These are phyloP conservation scores for Oopsacas minuta DNA, from an alignment of 37 sponge, comb jelly and placozoan genomes.

Conservation along the genomic window DNA sequence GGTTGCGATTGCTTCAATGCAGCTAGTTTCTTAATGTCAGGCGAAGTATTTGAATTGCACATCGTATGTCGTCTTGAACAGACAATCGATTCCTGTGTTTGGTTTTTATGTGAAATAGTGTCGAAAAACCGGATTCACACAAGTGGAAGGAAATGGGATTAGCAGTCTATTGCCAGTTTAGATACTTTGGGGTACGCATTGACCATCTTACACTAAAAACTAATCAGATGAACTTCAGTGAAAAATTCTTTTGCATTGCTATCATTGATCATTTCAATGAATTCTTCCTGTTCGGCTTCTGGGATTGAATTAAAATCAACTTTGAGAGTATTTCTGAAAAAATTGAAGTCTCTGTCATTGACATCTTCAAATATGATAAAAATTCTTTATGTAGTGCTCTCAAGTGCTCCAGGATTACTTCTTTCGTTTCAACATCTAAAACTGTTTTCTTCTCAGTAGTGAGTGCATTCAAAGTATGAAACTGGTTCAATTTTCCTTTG, in stretches of 20 bases:
- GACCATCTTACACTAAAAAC: conserved; percentile 10
- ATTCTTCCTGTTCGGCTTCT: background rate
- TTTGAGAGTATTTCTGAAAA: conserved; percentile 6
- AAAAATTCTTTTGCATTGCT: background rate
- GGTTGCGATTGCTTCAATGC: background rate
- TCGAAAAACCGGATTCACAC: conserved; percentile 1
- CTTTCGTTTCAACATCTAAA: no score
- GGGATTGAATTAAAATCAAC: background rate
- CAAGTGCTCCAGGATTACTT: no score
- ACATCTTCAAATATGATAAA: no score
- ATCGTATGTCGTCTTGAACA: conserved; percentile 14
- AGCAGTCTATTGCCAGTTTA: background rate
- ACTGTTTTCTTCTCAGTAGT: no score
- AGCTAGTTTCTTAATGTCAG: background rate
- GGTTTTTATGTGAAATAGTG: background rate
- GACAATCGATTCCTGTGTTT: conserved; percentile 16
- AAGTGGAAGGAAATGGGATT: background rate
- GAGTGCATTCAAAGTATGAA: conserved; percentile 6
- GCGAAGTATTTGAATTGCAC: background rate
- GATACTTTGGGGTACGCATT: background rate
- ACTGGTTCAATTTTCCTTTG: background rate
- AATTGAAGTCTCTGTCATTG: background rate
- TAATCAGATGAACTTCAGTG: background rate
- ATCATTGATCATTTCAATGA: conserved; percentile 12
- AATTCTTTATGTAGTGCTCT: no score